Conservation (phyloP, 2,797 vertebrate species). For the Glossophaga mutica region DNA sequence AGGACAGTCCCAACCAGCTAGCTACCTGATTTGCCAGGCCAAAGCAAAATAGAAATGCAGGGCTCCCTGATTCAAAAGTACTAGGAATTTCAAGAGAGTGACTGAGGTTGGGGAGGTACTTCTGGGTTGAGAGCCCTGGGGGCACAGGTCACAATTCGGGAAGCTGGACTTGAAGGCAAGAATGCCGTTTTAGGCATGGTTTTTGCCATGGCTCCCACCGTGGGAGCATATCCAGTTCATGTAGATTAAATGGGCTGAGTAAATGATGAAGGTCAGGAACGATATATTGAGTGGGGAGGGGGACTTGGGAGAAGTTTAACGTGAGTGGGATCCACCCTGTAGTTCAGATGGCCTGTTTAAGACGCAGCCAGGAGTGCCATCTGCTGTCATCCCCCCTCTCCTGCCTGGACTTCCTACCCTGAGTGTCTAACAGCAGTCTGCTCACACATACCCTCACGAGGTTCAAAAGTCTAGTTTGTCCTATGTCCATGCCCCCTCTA, state of each 20-base stretch:
- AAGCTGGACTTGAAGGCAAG: background rate
- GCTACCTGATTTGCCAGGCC: background rate
- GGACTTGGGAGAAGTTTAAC: background rate
- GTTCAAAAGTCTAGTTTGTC: background rate
- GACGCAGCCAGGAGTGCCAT: conserved; percentile 26
- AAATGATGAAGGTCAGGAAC: background rate
- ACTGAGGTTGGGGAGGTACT: fast-evolving
- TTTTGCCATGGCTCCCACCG: background rate
- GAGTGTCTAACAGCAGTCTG: background rate
- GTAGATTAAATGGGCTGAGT: background rate
- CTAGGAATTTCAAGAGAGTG: background rate
- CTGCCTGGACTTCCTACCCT: background rate
- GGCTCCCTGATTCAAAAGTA: background rate
- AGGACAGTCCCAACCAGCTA: background rate
- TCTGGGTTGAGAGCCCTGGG: background rate
- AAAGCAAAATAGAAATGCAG: conserved; percentile 11
- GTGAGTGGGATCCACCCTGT: background rate
- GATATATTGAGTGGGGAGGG: background rate
- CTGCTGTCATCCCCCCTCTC: background rate
- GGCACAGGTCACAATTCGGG: background rate
- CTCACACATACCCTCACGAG: background rate
- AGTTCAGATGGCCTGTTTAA: background rate
- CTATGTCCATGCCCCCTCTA: background rate
- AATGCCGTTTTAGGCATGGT: background rate
- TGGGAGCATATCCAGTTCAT: background rate